These are phyloP conservation scores for Ennomos quercinarius DNA, from an alignment of 2,888 invertebrate species.

Conservation along the genomic window DNA sequence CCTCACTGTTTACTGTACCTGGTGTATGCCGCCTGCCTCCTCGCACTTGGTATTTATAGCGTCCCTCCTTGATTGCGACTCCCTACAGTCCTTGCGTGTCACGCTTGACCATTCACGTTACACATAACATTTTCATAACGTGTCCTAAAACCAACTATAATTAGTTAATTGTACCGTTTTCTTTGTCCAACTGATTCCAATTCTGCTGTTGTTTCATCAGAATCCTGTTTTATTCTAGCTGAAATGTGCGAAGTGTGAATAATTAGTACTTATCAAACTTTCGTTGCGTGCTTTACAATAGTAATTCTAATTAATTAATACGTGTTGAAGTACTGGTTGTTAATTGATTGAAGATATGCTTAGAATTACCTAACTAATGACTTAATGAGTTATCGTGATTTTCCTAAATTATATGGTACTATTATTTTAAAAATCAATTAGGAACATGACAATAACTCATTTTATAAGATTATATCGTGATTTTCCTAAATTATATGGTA, in stretches of 20 bases:
- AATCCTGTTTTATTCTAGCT: constrained; percentile 48
- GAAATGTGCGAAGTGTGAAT: constrained; percentile 42
- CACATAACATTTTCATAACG: constrained; percentile 65
- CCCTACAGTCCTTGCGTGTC: constrained; percentile 65
- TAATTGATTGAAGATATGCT: not conserved
- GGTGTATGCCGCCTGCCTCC: constrained; percentile 43
- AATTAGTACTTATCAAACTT: constrained; percentile 8
- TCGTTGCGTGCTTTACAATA: constrained; percentile 11
- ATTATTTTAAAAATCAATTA: too few relatives aligned
- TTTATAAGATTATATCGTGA: too few relatives aligned
- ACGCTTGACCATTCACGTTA: constrained; percentile 74
- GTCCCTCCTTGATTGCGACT: constrained; percentile 57
- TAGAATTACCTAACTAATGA: too few relatives aligned
- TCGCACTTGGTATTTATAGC: constrained; percentile 64
- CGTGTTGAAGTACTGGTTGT: not conserved
- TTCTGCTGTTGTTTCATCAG: constrained; percentile 57
- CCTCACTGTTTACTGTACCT: constrained; percentile 42
- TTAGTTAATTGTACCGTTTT: constrained; percentile 52
- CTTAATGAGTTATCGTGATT: too few relatives aligned
- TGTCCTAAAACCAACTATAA: constrained; percentile 55
- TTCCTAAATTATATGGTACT: too few relatives aligned
- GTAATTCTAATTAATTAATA: constrained; percentile 9
- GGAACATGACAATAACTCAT: too few relatives aligned
- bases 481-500: too few relatives aligned
- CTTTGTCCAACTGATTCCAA: constrained; percentile 47